phyloP scores from a whole-genome alignment of 2,888 invertebrate genomes.

The Ormyrus pomaceus region DNA sequence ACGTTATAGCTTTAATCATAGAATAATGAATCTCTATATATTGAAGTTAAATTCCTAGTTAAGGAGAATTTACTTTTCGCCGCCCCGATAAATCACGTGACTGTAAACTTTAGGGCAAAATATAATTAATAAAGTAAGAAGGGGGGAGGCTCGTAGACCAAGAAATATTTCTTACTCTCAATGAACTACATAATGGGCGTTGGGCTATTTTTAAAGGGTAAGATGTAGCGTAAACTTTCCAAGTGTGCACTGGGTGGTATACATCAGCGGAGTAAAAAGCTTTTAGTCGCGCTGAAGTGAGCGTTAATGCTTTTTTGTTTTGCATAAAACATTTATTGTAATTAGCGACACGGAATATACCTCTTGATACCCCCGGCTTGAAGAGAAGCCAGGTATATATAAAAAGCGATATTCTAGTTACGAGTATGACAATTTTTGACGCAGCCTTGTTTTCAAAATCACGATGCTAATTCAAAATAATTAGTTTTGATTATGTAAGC shows the following conservation, averaged over 20 bases:
- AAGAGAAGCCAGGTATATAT: no score
- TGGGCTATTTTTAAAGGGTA: slow-evolving; percentile 13
- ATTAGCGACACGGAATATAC: no score
- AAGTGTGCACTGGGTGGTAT: background rate
- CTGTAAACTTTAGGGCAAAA: background rate
- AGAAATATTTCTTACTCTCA: background rate
- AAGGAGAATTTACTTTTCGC: background rate
- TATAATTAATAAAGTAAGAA: background rate
- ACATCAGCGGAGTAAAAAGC: no score
- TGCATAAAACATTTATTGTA: no score
- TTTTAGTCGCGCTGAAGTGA: background rate
- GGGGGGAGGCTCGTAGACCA: no score
- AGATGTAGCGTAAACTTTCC: background rate
- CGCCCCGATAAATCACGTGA: background rate
- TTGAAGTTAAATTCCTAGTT: background rate
- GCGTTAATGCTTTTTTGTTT: no score
- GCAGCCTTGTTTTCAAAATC: background rate
- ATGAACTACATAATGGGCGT: background rate
- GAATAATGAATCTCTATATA: background rate
- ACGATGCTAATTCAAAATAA: background rate
- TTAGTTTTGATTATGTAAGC: background rate
- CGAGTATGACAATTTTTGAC: no score
- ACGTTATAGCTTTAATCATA: slow-evolving; percentile 18
- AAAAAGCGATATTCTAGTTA: no score
- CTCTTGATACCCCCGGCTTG: no score